These are phyloP conservation scores for Danio choprae DNA, from an alignment of 2,797 vertebrate genomes.

Conservation along the genomic window DNA sequence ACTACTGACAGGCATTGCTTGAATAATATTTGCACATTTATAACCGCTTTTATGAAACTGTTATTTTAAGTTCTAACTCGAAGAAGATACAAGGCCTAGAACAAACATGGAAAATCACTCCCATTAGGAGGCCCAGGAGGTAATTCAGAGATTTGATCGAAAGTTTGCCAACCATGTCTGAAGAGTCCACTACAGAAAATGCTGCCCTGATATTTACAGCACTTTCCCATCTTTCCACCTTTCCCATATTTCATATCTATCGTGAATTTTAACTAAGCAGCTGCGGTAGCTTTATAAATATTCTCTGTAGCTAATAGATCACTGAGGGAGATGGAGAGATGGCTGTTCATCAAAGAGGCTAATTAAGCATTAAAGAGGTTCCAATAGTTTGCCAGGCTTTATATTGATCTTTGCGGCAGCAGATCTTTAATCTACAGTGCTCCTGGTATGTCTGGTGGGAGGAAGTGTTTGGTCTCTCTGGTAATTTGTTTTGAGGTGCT, in stretches of 20 bases:
- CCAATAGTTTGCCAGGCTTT: slow-evolving; percentile 65
- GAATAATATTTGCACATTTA: background rate
- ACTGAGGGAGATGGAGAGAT: slow-evolving; percentile 66
- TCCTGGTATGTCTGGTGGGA: slow-evolving; percentile 57
- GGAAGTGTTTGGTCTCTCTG: slow-evolving; percentile 33
- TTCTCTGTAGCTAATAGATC: slow-evolving; percentile 68
- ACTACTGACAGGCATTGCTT: background rate
- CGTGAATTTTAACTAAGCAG: slow-evolving; percentile 25
- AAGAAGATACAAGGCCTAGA: no score
- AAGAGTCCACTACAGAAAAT: slow-evolving; percentile 7
- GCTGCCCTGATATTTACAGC: slow-evolving; percentile 24
- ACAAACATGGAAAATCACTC: slow-evolving; percentile 12
- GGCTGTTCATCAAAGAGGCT: slow-evolving; percentile 76
- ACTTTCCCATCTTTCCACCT: background rate
- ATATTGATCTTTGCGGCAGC: slow-evolving; percentile 67
- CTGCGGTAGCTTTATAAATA: slow-evolving; percentile 50
- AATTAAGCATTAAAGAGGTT: slow-evolving; percentile 78
- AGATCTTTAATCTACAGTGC: slow-evolving; percentile 76
- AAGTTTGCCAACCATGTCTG: slow-evolving; percentile 9
- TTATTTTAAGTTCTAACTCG: background rate
- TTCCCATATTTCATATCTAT: slow-evolving; percentile 26
- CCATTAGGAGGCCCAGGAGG: background rate
- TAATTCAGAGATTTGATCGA: background rate
- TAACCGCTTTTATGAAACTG: background rate
- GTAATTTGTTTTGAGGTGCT: slow-evolving; percentile 43